Conservation (phyloP, 2,888 invertebrate species). For the Scaptomyza tumidula region DNA sequence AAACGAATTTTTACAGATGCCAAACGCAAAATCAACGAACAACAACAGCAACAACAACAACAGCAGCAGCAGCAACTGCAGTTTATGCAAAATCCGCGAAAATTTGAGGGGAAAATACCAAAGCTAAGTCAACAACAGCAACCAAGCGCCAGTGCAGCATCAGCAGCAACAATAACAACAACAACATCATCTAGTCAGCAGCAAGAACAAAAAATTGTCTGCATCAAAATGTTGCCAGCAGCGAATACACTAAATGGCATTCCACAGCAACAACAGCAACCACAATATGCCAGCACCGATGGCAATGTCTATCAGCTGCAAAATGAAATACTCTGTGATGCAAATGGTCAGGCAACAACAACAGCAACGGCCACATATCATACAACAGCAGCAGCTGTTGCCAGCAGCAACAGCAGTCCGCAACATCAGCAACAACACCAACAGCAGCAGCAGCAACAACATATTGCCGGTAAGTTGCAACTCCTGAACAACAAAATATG, state of each 20-base stretch:
- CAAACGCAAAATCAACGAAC: conserved; percentile 75
- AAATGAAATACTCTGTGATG: conserved; percentile 82
- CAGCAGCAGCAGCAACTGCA: conserved; percentile 78
- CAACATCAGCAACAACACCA: conserved; percentile 53
- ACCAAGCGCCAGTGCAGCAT: conserved; percentile 27
- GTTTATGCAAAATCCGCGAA: conserved; percentile 82
- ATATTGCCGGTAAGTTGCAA: conserved; percentile 68
- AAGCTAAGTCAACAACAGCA: conserved; percentile 75
- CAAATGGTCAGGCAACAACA: conserved; percentile 68
- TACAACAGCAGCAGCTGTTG: conserved; percentile 57
- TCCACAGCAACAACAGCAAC: conserved; percentile 76
- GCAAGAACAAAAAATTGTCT: conserved; percentile 53
- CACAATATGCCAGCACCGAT: conserved; percentile 76
- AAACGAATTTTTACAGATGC: conserved; percentile 68
- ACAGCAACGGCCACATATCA: conserved; percentile 72
- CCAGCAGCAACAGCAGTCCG: conserved; percentile 63
- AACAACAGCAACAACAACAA: conserved; percentile 17
- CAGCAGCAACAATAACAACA: conserved; percentile 48
- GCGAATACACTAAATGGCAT: conserved; percentile 81
- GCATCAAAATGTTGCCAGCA: conserved; percentile 80
- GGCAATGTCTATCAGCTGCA: conserved; percentile 82
- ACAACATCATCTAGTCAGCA: conserved; percentile 53
- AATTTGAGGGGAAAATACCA: conserved; percentile 85
- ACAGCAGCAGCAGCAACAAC: conserved; percentile 53
- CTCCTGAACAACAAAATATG: conserved; percentile 11